These are phyloP conservation scores for Xenentodon cancila DNA, from an alignment of 2,797 vertebrate genomes.

Conservation along the genomic window DNA sequence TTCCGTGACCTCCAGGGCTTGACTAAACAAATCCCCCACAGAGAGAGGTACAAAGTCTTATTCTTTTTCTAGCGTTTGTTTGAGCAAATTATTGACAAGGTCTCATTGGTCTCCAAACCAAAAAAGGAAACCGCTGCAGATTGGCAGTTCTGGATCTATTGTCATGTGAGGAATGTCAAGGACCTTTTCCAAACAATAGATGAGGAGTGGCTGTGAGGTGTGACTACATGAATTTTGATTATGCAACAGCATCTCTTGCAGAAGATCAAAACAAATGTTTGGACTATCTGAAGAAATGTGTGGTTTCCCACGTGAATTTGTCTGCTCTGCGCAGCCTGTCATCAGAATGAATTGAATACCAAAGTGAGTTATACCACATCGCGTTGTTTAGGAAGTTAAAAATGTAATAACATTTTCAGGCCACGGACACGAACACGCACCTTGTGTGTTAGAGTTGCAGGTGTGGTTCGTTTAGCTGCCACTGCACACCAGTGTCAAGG, in stretches of 20 bases:
- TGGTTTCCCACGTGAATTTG: slow-evolving; percentile 24
- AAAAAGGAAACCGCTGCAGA: slow-evolving; percentile 17
- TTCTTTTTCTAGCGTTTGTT: slow-evolving; percentile 41
- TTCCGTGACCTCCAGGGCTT: slow-evolving; percentile 38
- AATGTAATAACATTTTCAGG: not conserved
- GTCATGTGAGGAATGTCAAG: slow-evolving; percentile 44
- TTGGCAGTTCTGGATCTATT: slow-evolving; percentile 19
- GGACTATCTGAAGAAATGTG: slow-evolving; percentile 40
- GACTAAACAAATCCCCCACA: slow-evolving; percentile 55
- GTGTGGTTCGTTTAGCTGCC: slow-evolving; percentile 60
- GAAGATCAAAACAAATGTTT: slow-evolving; percentile 47
- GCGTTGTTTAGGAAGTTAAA: slow-evolving; percentile 1
- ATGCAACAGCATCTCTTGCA: slow-evolving; percentile 44
- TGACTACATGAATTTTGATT: slow-evolving; percentile 37
- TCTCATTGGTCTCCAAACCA: slow-evolving; percentile 21
- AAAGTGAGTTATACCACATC: no score
- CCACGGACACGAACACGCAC: no score
- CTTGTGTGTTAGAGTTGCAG: slow-evolving; percentile 53
- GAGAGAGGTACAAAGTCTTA: slow-evolving; percentile 73
- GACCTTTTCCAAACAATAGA: slow-evolving; percentile 25
- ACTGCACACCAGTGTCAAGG: slow-evolving; percentile 32
- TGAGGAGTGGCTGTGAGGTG: slow-evolving; percentile 40
- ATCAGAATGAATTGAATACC: not conserved
- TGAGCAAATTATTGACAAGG: slow-evolving; percentile 76
- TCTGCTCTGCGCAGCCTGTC: not conserved